A percentile compares a stretch with the other conserved stretches of the same genome.
Conservation (phyloP, 2,797 vertebrate species). For the Lemur catta region DNA sequence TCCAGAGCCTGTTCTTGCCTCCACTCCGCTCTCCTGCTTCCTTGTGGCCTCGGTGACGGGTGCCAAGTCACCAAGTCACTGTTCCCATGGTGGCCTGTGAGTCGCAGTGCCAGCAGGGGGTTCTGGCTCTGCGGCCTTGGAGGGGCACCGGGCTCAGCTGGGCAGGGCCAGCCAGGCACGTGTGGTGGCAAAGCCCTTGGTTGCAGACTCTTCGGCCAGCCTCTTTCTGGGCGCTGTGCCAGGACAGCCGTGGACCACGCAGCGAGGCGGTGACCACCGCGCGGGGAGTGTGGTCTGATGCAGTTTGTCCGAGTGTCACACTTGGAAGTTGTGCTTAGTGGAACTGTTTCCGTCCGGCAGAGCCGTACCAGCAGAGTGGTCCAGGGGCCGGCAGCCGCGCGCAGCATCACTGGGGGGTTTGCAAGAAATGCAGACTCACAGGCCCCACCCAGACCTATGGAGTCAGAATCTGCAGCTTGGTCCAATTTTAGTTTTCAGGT, state of each 20-base stretch:
- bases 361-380: neutral
- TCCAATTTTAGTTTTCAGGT: neutral
- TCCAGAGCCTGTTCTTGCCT: neutral
- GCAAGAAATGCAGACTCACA: neutral
- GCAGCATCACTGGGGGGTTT: neutral
- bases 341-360: neutral
- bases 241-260: neutral
- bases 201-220: neutral
- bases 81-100: fast-evolving
- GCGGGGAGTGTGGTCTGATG: neutral
- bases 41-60: neutral
- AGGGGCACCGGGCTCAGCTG: neutral
- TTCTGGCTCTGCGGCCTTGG: neutral
- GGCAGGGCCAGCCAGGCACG: neutral
- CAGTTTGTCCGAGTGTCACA: neutral
- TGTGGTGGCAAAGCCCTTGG: neutral
- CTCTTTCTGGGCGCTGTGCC: neutral
- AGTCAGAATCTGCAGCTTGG: neutral
- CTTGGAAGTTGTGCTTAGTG: neutral
- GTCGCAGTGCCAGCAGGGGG: fast-evolving
- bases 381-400: fast-evolving
- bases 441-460: neutral
- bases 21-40: neutral
- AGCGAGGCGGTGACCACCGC: neutral
- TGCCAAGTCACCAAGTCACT: neutral